Base-by-base conservation (phyloP, 2,888 invertebrate genomes). In the Galerucella calmariensis region DNA sequence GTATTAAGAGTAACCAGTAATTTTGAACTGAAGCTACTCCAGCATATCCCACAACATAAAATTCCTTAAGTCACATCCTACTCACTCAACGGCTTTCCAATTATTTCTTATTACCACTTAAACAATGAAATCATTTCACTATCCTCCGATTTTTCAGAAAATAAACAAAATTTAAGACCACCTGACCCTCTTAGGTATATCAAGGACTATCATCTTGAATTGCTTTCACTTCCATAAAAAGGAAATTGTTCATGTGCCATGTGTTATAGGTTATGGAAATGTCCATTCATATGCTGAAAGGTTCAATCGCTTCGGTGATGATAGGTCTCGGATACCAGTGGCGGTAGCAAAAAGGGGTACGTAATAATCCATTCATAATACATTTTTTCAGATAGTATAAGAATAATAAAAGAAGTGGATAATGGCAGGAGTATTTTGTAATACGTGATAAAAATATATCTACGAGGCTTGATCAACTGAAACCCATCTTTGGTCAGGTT, bases 201-300 rank as follows among this genome's bases (percentile, higher is more conserved):
- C 71, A 69, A 61, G 65, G 46, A 69, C 75, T 46, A 77, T 79
- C 75, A 77, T 70, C 63, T 69, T 48, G 73, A 53, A 78, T 77
- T 67, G 78, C 75, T 77, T 73, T 72, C 76, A 75, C 71, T 76
- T 75, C 74, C 74, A 74, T 74, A 75, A 72, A 70, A 72, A 67
- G 75, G 74, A 76, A 73, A 75, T 72, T 73, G 71, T 75, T 74
- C 69, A 65, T 75, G 73, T 58, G 71, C 76, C 75, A 75, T 75
- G 75, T 75, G 78, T 75, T 77, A 76, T 75, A 67, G 58, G 74
- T 67, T 76, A 77, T 74, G 77, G 76, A 76, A 79, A 79, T 75
- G 72, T 63, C 78, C 75, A 75, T 78, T 75, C 78, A 72, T 77
- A 78, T 72, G 69, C 72, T 72, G 76, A 77, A 76, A 68, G 76